phyloP scores from a whole-genome alignment of 2,888 invertebrate genomes.

The Nomada hirtipes region DNA sequence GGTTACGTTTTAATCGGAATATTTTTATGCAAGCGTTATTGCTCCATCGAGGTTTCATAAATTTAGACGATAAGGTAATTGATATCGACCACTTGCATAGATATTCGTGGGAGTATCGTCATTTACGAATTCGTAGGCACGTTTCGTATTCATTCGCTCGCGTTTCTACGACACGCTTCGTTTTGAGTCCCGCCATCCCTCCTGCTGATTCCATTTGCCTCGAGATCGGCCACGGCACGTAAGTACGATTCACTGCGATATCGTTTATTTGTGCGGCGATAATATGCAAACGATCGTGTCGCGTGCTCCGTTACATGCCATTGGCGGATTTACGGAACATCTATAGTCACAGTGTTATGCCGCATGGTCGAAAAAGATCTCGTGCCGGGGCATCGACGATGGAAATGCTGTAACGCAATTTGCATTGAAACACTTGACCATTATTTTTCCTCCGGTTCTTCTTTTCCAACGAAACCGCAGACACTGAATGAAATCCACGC shows the following conservation, averaged over 20 bases:
- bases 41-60: neutral
- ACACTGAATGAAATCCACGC: neutral
- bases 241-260: conserved; percentile 15
- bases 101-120: neutral
- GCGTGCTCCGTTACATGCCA: conserved; percentile 44
- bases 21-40: neutral
- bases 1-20: conserved; percentile 6
- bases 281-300: conserved; percentile 60
- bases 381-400: neutral
- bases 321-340: conserved; percentile 42
- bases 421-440: neutral
- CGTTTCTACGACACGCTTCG: neutral
- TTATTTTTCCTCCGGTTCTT: neutral
- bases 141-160: neutral
- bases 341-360: conserved; percentile 1
- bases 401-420: neutral
- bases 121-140: neutral
- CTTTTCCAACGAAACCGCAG: neutral
- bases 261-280: conserved; percentile 35
- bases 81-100: neutral
- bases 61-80: conserved; percentile 12
- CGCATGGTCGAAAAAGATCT: conserved; percentile 9
- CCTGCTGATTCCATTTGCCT: neutral
- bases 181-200: neutral
- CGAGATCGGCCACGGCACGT: conserved; percentile 24